phyloP scores from a whole-genome alignment of 2,113 vertebrate species.

The Sander vitreus region DNA sequence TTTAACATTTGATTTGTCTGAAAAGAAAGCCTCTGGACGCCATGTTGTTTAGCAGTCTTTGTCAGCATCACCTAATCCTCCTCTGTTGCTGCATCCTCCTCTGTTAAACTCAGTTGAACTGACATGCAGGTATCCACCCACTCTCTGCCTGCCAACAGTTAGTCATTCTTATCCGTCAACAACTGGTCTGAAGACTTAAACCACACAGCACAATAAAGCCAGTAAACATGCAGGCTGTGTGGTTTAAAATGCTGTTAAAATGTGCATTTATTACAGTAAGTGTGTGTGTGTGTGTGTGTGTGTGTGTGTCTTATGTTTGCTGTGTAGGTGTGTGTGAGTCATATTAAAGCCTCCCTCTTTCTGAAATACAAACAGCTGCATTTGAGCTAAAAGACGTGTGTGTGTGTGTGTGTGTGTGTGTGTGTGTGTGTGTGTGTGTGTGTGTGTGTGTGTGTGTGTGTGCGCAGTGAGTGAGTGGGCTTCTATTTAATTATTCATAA shows the following conservation, averaged over 20 bases:
- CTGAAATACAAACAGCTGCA: too few relatives aligned
- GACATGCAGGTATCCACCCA: background rate
- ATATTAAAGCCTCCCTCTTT: background rate
- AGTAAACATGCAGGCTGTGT: background rate
- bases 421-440: background rate
- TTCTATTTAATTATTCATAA: constrained; percentile 22
- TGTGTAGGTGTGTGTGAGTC: constrained; percentile 31
- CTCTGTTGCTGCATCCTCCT: background rate
- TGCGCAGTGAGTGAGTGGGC: constrained; percentile 1
- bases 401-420: background rate
- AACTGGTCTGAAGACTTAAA: background rate
- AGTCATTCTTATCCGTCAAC: constrained; percentile 10
- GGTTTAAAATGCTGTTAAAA: background rate
- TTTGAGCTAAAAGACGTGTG: background rate
- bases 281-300: background rate
- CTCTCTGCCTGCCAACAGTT: constrained; percentile 1
- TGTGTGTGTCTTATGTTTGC: constrained; percentile 7
- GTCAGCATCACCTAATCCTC: background rate
- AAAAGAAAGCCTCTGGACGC: too few relatives aligned
- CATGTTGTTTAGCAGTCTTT: background rate
- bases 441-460: constrained; percentile 23
- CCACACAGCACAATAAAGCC: too few relatives aligned
- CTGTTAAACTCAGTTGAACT: constrained; percentile 2
- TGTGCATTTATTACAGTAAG: background rate
- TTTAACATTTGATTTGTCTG: too few relatives aligned